Base-by-base conservation (phyloP, 2,113 vertebrate genomes). In the Hippoglossus stenolepis region DNA sequence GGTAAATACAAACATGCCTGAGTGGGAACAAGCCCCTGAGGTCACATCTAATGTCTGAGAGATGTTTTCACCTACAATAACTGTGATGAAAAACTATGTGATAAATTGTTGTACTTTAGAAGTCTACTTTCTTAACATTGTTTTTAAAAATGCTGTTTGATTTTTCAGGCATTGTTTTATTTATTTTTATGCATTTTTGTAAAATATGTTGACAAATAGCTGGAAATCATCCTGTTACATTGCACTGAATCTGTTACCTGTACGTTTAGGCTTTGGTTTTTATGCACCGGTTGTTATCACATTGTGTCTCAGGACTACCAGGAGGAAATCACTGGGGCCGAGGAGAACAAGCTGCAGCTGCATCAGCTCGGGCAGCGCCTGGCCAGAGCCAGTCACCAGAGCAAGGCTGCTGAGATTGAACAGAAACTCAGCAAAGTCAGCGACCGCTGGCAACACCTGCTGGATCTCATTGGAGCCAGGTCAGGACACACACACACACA, bases 401-500 rank as follows among this genome's bases (percentile, higher is more conserved):
- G 92, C 90, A 98, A 98, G 89, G 97, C 97, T 0, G 93, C 91
- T 0, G 97, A 99, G 84, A 99, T 99, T 1, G 95, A 97, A 45
- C 96, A 97, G 85, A 99, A 98, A 80, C 97, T 98, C 5, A 75
- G 91, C 71, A 99, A 97, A 87, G 95, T 98, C 75, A 95, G 92
- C 3, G 96, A 99, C 82, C 96, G 97, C 60, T 99, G 98, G 98
- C 97, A 98, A 76, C 97, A 99, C 86, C 96, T 99, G 5, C 93
- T 98, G 74, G 97, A 99, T 74, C 97, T 99, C 68, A 96, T 97
- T 2, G 96, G 96, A 78, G 96, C 98, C 79, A 96, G 98, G 98
- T 98, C 90, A 93, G 70, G 26, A 43, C 15, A 70, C 14, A 26
- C 2, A 66, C 40, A 53, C 6, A 35, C 20, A 38, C 20, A 21